These are phyloP conservation scores for Adelges cooleyi DNA, from an alignment of 1,140 invertebrate species.

Conservation along the genomic window DNA sequence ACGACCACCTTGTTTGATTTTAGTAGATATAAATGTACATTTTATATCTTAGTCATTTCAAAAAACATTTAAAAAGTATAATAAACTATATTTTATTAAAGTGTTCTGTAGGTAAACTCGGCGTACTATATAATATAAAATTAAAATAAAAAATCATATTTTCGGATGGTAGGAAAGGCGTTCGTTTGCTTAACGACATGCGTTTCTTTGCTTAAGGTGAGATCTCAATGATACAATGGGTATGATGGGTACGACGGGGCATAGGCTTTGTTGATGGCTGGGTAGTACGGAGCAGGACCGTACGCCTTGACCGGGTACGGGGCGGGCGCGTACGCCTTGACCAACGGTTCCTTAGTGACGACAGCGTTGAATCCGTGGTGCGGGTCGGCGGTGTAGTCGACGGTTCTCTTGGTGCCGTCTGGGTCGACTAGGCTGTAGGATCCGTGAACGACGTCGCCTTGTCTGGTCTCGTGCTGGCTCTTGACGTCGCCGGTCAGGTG, in stretches of 20 bases:
- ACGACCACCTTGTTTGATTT: too few relatives aligned
- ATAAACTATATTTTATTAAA: too few relatives aligned
- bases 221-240: constrained; percentile 3
- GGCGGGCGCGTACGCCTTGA: constrained; percentile 35
- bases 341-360: constrained; percentile 34
- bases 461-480: constrained; percentile 51
- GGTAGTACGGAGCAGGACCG: constrained; percentile 22
- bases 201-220: too few relatives aligned
- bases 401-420: constrained; percentile 36
- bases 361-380: constrained; percentile 32
- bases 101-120: too few relatives aligned
- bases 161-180: too few relatives aligned
- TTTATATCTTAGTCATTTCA: too few relatives aligned
- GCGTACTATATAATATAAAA: too few relatives aligned
- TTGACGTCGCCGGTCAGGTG: constrained; percentile 54
- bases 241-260: not conserved
- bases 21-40: too few relatives aligned
- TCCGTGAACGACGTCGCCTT: constrained; percentile 54
- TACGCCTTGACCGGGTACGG: constrained; percentile 42
- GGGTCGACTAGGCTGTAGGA: constrained; percentile 47
- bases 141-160: too few relatives aligned
- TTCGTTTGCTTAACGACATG: too few relatives aligned
- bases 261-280: constrained; percentile 16
- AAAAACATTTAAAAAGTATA: too few relatives aligned
- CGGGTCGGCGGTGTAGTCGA: constrained; percentile 34